Percentiles rank a stretch among this genome's conserved stretches.
These are phyloP conservation scores for Triops cancriformis DNA, from an alignment of 1,140 invertebrate genomes.

Conservation along the genomic window DNA sequence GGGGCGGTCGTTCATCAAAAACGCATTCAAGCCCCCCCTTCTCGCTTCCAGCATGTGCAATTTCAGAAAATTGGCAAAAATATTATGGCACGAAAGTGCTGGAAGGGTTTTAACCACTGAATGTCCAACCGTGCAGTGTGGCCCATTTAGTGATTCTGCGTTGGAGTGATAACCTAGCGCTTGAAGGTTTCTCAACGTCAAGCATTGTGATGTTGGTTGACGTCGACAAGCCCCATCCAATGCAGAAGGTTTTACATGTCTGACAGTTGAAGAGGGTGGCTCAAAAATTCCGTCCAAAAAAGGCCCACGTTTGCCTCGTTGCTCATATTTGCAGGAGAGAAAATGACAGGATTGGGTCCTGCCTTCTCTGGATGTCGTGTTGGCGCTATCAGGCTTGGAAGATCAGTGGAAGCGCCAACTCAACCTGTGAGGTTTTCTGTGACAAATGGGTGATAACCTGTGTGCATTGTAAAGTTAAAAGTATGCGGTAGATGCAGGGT, in stretches of 20 bases:
- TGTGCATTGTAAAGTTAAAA: neutral
- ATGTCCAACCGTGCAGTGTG: too few species aligned
- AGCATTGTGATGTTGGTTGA: neutral
- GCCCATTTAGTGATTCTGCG: neutral
- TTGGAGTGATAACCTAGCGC: neutral
- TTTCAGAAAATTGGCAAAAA: neutral
- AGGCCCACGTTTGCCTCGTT: too few species aligned
- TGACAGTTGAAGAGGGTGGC: neutral
- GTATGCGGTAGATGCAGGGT: neutral
- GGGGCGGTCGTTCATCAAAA: constrained; percentile 1
- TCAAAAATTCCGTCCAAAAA: neutral
- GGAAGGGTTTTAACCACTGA: neutral
- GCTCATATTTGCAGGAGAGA: too few species aligned
- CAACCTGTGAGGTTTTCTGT: too few species aligned
- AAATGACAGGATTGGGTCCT: too few species aligned
- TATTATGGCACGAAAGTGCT: neutral
- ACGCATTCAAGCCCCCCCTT: neutral
- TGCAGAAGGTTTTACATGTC: neutral
- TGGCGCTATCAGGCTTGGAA: too few species aligned
- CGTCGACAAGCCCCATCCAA: neutral
- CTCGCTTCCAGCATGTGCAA: neutral
- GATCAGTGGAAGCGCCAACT: too few species aligned
- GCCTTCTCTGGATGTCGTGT: too few species aligned
- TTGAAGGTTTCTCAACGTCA: neutral
- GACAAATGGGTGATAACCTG: too few species aligned